Percentiles rank a stretch among this genome's conserved stretches.
phyloP scores from a whole-genome alignment of 35 echinoderm and acorn worm species.

The Stichopus chloronotus region DNA sequence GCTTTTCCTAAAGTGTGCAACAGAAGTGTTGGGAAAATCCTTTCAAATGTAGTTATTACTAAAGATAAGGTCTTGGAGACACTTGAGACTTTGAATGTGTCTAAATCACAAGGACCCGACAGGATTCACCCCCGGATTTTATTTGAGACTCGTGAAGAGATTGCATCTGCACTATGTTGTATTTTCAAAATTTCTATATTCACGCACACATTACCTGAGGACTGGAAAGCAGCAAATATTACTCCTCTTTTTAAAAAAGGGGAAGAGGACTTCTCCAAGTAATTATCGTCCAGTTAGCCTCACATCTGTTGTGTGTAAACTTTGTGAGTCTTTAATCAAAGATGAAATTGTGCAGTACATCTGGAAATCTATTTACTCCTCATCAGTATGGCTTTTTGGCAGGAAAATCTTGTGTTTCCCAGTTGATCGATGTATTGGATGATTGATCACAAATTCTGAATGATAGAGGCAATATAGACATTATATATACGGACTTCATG shows the following conservation, averaged over 20 bases:
- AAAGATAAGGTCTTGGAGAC: neutral
- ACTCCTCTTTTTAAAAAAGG: neutral
- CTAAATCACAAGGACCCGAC: slow-evolving; percentile 28
- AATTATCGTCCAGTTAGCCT: slow-evolving; percentile 13
- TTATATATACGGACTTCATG: slow-evolving; percentile 37
- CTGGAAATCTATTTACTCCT: neutral
- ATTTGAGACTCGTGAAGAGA: neutral
- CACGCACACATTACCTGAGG: neutral
- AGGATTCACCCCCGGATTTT: slow-evolving; percentile 22
- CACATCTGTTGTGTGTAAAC: slow-evolving; percentile 13
- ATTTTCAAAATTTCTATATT: slow-evolving; percentile 7
- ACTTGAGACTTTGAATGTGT: neutral
- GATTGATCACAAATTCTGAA: slow-evolving; percentile 52
- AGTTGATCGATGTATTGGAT: slow-evolving; percentile 45
- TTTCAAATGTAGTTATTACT: neutral
- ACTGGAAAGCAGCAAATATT: slow-evolving; percentile 24
- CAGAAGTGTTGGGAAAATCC: neutral
- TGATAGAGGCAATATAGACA: slow-evolving; percentile 40
- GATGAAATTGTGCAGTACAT: slow-evolving; percentile 10
- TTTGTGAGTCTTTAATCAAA: neutral
- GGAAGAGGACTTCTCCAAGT: neutral
- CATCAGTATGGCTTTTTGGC: slow-evolving; percentile 22
- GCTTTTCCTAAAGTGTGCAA: neutral
- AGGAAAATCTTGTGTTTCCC: slow-evolving; percentile 24
- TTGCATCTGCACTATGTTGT: neutral